Evolutionary conservation across 2,797 vertebrate species (phyloP).

Genomic region (Gymnothorax reevesii): DNA sequence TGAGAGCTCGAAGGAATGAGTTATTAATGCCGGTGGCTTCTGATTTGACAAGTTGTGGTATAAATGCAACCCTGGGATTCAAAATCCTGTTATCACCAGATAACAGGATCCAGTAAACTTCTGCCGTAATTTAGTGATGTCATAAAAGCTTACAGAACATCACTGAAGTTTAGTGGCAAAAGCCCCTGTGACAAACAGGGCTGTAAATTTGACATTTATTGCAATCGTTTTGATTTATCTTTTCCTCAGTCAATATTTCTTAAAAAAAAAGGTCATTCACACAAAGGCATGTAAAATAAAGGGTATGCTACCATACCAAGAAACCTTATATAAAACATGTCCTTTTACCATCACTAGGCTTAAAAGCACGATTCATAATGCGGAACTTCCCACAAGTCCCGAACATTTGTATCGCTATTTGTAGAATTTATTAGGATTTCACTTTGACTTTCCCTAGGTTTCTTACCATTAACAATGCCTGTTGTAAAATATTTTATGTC

Average conservation of each 20-base stretch:
- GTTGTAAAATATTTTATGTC: neutral
- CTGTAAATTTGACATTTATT: slow-evolving; percentile 20
- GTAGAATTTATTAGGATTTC: slow-evolving; percentile 15
- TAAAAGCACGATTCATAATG: slow-evolving; percentile 32
- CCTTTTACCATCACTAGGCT: neutral
- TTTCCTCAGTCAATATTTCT: neutral
- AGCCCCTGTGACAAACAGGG: neutral
- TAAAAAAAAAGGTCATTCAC: slow-evolving; percentile 19
- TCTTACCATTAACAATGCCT: neutral
- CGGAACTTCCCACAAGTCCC: slow-evolving; percentile 39
- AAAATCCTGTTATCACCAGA: slow-evolving; percentile 29
- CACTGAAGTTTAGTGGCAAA: slow-evolving; percentile 1
- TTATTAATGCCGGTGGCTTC: slow-evolving; percentile 25
- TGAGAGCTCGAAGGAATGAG: slow-evolving; percentile 28
- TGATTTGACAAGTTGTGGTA: slow-evolving; percentile 36
- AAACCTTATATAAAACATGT: slow-evolving; percentile 25
- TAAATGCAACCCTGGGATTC: slow-evolving; percentile 21
- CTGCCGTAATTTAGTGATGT: slow-evolving; percentile 20
- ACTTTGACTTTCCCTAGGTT: neutral
- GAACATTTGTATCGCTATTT: slow-evolving; percentile 24
- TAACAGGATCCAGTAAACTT: slow-evolving; percentile 32
- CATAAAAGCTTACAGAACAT: slow-evolving; percentile 23
- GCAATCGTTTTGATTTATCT: neutral
- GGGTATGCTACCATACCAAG: neutral
- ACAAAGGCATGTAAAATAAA: slow-evolving; percentile 30